Conservation (phyloP, 1,140 invertebrate species). For the Micrasema minimum region DNA sequence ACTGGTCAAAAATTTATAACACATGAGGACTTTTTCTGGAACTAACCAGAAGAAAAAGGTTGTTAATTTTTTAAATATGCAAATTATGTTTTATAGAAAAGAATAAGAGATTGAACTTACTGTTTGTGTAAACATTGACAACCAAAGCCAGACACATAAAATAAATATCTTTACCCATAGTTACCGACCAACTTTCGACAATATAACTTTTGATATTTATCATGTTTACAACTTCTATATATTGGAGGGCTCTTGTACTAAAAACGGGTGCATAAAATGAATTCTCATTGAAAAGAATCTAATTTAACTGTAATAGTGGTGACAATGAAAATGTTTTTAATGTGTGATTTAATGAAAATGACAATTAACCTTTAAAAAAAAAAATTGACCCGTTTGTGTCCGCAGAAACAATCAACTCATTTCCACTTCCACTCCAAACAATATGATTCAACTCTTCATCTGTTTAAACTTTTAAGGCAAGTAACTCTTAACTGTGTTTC, state of each 20-base stretch:
- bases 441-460: conserved; percentile 60
- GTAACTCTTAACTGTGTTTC: conserved; percentile 13
- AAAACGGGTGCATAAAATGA: conserved; percentile 1
- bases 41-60: conserved; percentile 4
- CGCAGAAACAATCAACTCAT: conserved; percentile 58
- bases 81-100: no score
- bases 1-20: conserved; percentile 28
- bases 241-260: conserved; percentile 28
- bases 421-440: conserved; percentile 58
- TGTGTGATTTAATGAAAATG: background rate
- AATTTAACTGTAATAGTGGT: no score
- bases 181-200: conserved; percentile 18
- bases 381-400: conserved; percentile 62
- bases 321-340: background rate
- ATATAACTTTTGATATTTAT: conserved; percentile 21
- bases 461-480: conserved; percentile 58
- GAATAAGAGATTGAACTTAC: conserved; percentile 10
- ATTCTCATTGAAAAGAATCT: no score
- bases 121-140: conserved; percentile 34
- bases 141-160: conserved; percentile 25
- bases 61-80: background rate
- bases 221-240: conserved; percentile 27
- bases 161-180: conserved; percentile 27
- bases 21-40: conserved; percentile 34
- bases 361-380: conserved; percentile 59